Evolutionary conservation across 2,888 invertebrate species (phyloP), one percentile per base, ranked within the genome.

Genomic region (Lissonota sp.): DNA sequence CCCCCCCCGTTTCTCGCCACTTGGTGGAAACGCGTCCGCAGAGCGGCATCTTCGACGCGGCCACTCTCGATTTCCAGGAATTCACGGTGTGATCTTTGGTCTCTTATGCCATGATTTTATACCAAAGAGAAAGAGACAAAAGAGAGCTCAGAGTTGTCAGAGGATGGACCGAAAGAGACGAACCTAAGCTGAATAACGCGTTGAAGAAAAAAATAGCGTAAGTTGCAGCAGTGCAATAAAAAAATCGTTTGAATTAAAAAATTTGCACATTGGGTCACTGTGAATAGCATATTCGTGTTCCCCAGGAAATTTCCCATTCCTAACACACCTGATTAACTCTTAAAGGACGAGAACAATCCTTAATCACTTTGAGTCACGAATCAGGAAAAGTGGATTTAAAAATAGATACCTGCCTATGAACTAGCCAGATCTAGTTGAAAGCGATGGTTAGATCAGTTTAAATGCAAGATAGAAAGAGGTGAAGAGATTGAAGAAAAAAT

Each of bases 61-160:
- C 77, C 80, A 81, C 84, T 85, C 84, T 83, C 88, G 87, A 89
- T 88, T 91, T 90, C 90, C 90, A 88, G 84, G 90, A 91, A 91
- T 88, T 83, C 83, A 85, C 84, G 71, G 69, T 71, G 87, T 88
- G 90, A 91, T 89, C 90, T 91, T 90, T 91, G 88, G 83, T 86
- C 86, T 44, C 84, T 85, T 62, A 79, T 79, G 79, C 66, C 82
- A 83, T 86, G 83, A 87, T 84, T 84, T 26, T 26, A n/a, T n/a
- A 26, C 26, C 26, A 26, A 3, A 26, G 26, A 84, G 83, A 84
- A 84, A 71, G 40, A 82, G 81, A 82, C 80, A 26, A 3, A 26
- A 82, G 83, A 85, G 66, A 71, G n/a, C 80, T 58, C 82, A 79
- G 82, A 85, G 82, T 85, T 85, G 88, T 88, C 87, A 84, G 82